A percentile compares a stretch with the other conserved stretches of the same genome.
Evolutionary conservation across 2,888 invertebrate genomes (phyloP).

Genomic region (Phrixothrix hirtus): DNA sequence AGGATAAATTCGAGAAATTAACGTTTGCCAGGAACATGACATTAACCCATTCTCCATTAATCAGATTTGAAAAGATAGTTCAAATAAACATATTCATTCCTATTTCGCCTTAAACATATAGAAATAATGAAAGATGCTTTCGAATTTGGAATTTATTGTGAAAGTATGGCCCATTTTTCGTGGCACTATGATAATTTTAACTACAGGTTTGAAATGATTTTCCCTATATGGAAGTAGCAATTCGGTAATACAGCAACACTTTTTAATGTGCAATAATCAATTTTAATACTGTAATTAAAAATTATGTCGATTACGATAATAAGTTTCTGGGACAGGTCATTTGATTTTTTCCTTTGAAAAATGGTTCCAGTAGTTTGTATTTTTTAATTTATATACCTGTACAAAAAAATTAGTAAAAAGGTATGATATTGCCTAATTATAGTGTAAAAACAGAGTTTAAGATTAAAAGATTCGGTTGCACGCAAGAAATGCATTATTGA

Average conservation of each 20-base stretch:
- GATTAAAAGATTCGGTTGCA: neutral
- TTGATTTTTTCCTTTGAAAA: too few species aligned
- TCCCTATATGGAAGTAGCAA: constrained; percentile 30
- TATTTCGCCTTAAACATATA: neutral
- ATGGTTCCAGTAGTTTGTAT: too few species aligned
- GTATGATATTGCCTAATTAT: too few species aligned
- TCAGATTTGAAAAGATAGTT: constrained; percentile 17
- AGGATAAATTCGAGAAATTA: constrained; percentile 19
- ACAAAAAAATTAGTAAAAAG: too few species aligned
- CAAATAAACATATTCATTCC: constrained; percentile 7
- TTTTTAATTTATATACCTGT: too few species aligned
- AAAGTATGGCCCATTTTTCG: constrained; percentile 33
- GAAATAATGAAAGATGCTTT: constrained; percentile 12
- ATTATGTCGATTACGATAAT: constrained; percentile 16
- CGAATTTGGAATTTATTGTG: constrained; percentile 28
- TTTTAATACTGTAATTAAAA: constrained; percentile 13
- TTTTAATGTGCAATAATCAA: constrained; percentile 26
- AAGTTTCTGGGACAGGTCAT: constrained; percentile 13
- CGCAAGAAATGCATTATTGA: too few species aligned
- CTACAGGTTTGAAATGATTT: constrained; percentile 32
- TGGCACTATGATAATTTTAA: constrained; percentile 27
- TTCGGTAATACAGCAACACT: constrained; percentile 31
- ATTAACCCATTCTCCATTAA: constrained; percentile 26
- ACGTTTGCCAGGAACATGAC: constrained; percentile 17
- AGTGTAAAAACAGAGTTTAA: too few species aligned